phyloP scores from a whole-genome alignment of 2,888 invertebrate genomes.

The Sialis fuliginosa region DNA sequence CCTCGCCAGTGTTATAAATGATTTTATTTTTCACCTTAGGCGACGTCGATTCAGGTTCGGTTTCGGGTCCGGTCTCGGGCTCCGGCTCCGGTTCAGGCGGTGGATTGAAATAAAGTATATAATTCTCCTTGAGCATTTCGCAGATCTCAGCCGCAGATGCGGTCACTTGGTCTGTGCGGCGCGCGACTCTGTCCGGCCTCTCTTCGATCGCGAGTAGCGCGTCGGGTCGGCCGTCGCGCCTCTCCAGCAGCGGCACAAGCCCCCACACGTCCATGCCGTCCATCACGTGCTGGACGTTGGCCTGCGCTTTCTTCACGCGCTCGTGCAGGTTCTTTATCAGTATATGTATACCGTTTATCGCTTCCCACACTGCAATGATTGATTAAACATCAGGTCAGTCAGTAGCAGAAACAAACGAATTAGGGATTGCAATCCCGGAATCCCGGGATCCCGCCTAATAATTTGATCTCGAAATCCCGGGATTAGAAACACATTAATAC shows the following conservation, averaged over 20 bases:
- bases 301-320: constrained; percentile 46
- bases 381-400: no score
- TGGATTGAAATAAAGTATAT: constrained; percentile 49
- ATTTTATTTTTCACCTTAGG: no score
- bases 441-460: no score
- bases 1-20: no score
- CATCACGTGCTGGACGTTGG: constrained; percentile 39
- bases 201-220: constrained; percentile 36
- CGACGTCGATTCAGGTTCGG: constrained; percentile 25
- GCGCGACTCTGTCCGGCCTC: constrained; percentile 31
- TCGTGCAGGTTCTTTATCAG: constrained; percentile 53
- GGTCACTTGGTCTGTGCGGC: constrained; percentile 30
- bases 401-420: no score
- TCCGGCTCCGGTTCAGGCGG: constrained; percentile 12
- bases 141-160: constrained; percentile 37
- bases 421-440: no score
- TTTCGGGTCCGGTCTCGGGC: constrained; percentile 10
- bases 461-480: no score
- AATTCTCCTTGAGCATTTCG: constrained; percentile 42
- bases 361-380: constrained; percentile 36
- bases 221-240: constrained; percentile 46
- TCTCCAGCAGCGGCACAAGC: constrained; percentile 50
- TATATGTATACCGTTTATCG: constrained; percentile 48
- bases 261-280: constrained; percentile 51
- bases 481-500: no score